phyloP scores from a whole-genome alignment of 2,113 vertebrate species.

The Crotalus viridis region DNA sequence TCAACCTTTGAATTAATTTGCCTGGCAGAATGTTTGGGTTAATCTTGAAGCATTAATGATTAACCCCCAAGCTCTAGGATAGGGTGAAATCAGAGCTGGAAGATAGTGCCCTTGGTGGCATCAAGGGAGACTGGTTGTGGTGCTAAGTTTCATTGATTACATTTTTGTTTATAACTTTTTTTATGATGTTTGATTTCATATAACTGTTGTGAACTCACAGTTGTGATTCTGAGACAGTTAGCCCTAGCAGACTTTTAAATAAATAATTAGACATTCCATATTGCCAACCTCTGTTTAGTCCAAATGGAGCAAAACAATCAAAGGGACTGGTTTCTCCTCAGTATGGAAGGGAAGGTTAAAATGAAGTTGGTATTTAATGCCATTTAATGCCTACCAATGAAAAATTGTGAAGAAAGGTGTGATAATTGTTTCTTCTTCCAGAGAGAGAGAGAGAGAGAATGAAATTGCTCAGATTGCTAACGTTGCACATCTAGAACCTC shows the following conservation, averaged over 20 bases:
- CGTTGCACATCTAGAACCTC: not conserved
- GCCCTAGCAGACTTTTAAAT: not conserved
- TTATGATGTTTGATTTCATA: not conserved
- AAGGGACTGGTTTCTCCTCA: too few species aligned
- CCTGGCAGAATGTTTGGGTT: not conserved
- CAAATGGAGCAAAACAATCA: not conserved
- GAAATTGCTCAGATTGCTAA: not conserved
- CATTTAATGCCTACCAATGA: not conserved
- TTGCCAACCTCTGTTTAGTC: not conserved
- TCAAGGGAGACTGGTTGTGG: not conserved
- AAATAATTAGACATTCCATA: not conserved
- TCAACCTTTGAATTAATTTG: not conserved
- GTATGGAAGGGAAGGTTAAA: too few species aligned
- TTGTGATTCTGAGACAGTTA: not conserved
- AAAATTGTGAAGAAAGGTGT: not conserved
- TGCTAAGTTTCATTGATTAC: not conserved
- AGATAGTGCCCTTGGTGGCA: not conserved
- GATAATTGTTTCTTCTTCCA: not conserved
- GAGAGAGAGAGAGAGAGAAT: not conserved
- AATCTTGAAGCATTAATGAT: not conserved
- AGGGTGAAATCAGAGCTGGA: not conserved
- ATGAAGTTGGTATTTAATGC: too few species aligned
- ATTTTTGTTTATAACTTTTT: not conserved
- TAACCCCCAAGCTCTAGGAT: not conserved
- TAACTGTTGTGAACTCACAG: not conserved